Evolutionary conservation across 2,113 vertebrate species (phyloP).

Genomic region (Sander vitreus): DNA sequence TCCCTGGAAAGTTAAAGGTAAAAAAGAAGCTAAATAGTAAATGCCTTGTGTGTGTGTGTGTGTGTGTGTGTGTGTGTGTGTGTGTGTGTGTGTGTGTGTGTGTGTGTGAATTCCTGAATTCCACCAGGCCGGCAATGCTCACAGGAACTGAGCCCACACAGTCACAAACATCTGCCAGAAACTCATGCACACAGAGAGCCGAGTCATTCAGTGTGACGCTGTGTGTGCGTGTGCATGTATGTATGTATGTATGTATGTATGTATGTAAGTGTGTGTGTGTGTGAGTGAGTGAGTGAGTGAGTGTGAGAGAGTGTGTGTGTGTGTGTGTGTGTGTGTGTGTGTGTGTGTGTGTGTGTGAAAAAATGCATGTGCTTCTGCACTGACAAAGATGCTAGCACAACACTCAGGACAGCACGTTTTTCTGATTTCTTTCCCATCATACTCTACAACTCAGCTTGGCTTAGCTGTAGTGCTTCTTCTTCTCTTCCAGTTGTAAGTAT

Average conservation of each 20-base stretch:
- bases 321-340: constrained; percentile 19
- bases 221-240: constrained; percentile 23
- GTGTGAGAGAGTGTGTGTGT: constrained; percentile 13
- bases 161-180: constrained; percentile 69
- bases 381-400: constrained; percentile 8
- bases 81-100: constrained; percentile 41
- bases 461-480: neutral
- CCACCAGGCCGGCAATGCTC: constrained; percentile 60
- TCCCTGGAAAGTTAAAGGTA: constrained; percentile 46
- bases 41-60: constrained; percentile 45
- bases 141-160: constrained; percentile 70
- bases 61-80: constrained; percentile 32
- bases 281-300: constrained; percentile 17
- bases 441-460: neutral
- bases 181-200: constrained; percentile 18
- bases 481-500: neutral
- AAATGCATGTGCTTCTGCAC: constrained; percentile 4
- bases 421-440: neutral
- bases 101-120: constrained; percentile 60
- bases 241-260: constrained; percentile 12
- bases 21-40: constrained; percentile 51
- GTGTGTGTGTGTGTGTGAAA: constrained; percentile 1
- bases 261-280: constrained; percentile 26
- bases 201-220: constrained; percentile 52
- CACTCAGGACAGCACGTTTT: neutral